Evolutionary conservation across 2,113 vertebrate genomes (phyloP).

Genomic region (Origma solitaria): DNA sequence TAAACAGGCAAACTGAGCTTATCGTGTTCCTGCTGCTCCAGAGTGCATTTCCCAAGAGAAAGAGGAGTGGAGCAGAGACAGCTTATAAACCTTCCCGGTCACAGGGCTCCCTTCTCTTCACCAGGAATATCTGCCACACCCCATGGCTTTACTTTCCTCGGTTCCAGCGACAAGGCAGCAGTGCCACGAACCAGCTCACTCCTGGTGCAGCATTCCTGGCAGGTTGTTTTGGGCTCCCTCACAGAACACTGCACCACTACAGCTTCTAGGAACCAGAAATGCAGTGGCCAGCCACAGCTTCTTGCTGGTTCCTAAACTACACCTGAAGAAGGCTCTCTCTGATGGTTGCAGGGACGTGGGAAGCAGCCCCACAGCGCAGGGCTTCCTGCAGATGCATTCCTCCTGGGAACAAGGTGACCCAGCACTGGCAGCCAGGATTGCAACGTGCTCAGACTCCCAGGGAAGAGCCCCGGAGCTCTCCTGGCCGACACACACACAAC

Average conservation of each 20-base stretch:
- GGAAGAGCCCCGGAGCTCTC: background rate
- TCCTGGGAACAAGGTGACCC: background rate
- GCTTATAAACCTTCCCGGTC: background rate
- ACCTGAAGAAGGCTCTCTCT: background rate
- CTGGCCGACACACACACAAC: background rate
- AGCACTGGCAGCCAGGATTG: background rate
- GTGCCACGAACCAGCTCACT: background rate
- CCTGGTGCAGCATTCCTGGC: background rate
- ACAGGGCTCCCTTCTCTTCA: background rate
- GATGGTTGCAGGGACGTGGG: background rate
- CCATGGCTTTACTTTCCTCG: background rate
- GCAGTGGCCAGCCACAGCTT: constrained; percentile 6
- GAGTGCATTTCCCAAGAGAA: constrained; percentile 1
- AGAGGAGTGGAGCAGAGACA: background rate
- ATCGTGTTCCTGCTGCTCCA: background rate
- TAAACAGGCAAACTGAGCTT: constrained; percentile 27
- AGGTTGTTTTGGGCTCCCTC: background rate
- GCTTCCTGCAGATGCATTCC: background rate
- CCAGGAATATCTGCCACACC: background rate
- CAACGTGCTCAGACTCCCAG: background rate
- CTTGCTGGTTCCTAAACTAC: background rate
- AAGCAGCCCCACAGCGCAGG: background rate
- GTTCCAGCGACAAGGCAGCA: background rate
- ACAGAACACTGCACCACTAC: background rate
- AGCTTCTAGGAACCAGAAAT: background rate